Evolutionary conservation across 1,140 invertebrate species (phyloP), one percentile per base, ranked within the genome.

Genomic region (Berghia stephanieae): DNA sequence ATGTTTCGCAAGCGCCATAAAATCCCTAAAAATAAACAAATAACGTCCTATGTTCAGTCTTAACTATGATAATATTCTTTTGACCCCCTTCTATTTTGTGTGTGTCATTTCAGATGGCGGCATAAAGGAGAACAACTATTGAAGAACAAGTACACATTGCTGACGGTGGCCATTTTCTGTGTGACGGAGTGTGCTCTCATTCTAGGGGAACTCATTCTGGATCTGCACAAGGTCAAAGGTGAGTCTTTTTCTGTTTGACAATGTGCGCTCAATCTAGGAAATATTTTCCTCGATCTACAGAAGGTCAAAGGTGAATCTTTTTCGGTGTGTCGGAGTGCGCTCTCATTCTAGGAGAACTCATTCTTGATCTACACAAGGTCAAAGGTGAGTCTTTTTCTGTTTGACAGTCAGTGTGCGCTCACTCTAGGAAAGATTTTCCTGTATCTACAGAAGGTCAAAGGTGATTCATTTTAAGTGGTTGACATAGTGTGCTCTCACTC

Each of bases 171-270:
- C 4, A 42, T 85, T 6, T 80, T 86, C 24, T 85, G 85, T 69
- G 78, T 86, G 13, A 79, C 85, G 2, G 86, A 87, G 67, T 87
- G 86, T 75, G 82, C 80, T 24, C 78, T 87, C 8, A 84, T 87
- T 21, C 82, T 87, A 16, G 85, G 85, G 49, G 85, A 87, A 73
- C 85, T 87, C 13, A 83, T 87, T 43, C 82, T 87, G 16, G 86
- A 87, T 68, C 81, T 87, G 10, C 83, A 86, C 73, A 84, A 83
- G 67, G 84, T 87, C 24, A 85, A 83, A 86, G 83, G 86, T 87
- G 72, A 79, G 77, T 73, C 3, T 31, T 5, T 34, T 31, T 18
- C 42, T 21, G 52, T 5, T 2, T 55, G n/a, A n/a, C n/a, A n/a
- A n/a, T n/a, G n/a, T n/a, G n/a, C n/a, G n/a, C n/a, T n/a, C n/a